These are phyloP conservation scores for Ctenochaetus hawaiiensis DNA, from an alignment of 2,797 vertebrate species.

Conservation along the genomic window DNA sequence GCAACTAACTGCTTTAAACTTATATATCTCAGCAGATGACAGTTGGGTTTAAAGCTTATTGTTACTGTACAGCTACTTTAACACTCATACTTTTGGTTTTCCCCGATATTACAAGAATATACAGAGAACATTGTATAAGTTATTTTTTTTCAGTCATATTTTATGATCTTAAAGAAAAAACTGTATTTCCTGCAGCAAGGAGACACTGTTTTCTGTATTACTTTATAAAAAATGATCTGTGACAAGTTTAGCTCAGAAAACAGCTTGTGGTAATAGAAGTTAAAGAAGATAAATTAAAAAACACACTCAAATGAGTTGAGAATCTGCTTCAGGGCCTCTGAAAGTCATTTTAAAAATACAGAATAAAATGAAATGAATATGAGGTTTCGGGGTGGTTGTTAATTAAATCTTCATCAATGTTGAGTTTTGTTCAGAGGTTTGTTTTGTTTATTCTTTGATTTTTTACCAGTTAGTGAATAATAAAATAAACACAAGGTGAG, in stretches of 20 bases:
- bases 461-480: neutral
- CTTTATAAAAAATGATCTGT: neutral
- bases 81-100: neutral
- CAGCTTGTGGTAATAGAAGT: neutral
- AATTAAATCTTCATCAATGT: neutral
- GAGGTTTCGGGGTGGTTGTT: neutral
- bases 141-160: neutral
- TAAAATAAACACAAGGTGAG: neutral
- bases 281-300: neutral
- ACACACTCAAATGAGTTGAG: neutral
- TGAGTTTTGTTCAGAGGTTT: neutral
- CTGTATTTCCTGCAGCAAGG: neutral
- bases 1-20: neutral
- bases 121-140: neutral
- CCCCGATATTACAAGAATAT: neutral
- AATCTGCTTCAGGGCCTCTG: neutral
- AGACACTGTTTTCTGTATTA: too few species aligned
- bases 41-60: too few species aligned
- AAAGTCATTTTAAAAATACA: neutral
- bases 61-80: neutral
- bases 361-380: neutral
- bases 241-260: neutral
- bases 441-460: neutral
- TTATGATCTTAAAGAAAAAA: neutral
- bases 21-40: neutral